These are phyloP conservation scores for Erinaceus europaeus DNA, from an alignment of 2,113 vertebrate genomes.

Conservation along the genomic window DNA sequence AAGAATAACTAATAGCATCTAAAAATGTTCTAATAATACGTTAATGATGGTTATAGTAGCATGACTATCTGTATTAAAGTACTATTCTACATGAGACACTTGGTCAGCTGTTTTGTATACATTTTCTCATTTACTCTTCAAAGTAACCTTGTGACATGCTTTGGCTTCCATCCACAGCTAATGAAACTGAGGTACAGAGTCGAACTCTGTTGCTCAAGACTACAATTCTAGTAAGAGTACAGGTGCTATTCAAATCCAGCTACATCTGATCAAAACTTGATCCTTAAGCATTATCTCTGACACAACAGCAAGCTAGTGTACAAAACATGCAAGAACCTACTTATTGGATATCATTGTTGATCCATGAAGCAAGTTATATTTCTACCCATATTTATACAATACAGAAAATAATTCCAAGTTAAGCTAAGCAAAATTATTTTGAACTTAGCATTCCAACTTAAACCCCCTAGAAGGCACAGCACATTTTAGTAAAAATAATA, in stretches of 20 bases:
- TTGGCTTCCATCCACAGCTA: background rate
- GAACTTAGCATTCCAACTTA: slow-evolving; percentile 20
- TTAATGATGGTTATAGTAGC: slow-evolving; percentile 12
- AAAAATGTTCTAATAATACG: background rate
- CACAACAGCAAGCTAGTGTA: background rate
- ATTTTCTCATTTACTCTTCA: slow-evolving; percentile 5
- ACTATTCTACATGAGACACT: background rate
- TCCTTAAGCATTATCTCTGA: slow-evolving; percentile 17
- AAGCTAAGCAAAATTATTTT: slow-evolving; percentile 38
- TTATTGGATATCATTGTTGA: background rate
- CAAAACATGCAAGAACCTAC: background rate
- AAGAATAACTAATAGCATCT: slow-evolving; percentile 26
- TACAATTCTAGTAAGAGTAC: background rate
- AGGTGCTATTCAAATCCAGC: background rate
- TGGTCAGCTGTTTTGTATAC: slow-evolving; percentile 4
- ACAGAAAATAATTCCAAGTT: slow-evolving; percentile 41
- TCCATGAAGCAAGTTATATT: background rate
- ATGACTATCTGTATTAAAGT: background rate
- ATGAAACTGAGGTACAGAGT: background rate
- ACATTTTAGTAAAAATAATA: slow-evolving; percentile 36
- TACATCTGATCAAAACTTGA: background rate
- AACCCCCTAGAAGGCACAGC: background rate
- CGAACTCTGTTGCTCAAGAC: background rate
- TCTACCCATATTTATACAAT: slow-evolving; percentile 28
- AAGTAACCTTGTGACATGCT: background rate